A percentile compares a stretch with the other conserved stretches of the same genome.
Evolutionary conservation across 2,888 invertebrate species (phyloP).

Genomic region (Mythimna albipuncta): DNA sequence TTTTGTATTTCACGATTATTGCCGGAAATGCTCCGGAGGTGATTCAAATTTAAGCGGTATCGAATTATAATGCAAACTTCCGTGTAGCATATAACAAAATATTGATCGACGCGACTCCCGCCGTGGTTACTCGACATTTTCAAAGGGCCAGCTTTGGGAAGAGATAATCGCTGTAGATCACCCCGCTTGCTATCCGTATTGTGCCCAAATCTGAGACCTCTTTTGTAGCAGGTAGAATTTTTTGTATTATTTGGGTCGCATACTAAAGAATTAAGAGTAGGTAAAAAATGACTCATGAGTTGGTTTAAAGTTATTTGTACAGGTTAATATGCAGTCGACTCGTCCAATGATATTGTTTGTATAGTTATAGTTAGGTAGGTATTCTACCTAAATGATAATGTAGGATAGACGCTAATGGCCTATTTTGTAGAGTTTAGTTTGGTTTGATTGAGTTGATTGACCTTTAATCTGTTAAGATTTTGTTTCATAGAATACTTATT

Average conservation of each 20-base stretch:
- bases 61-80: slow-evolving; percentile 81
- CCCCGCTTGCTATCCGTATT: slow-evolving; percentile 79
- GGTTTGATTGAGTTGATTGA: background rate
- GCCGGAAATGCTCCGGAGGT: slow-evolving; percentile 56
- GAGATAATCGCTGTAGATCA: slow-evolving; percentile 84
- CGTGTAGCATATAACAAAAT: slow-evolving; percentile 83
- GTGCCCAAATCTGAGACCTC: slow-evolving; percentile 80
- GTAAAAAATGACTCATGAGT: slow-evolving; percentile 72
- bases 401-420: background rate
- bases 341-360: slow-evolving; percentile 2
- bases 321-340: slow-evolving; percentile 23
- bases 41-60: slow-evolving; percentile 83
- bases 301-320: slow-evolving; percentile 42
- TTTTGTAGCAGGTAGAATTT: slow-evolving; percentile 85
- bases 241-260: slow-evolving; percentile 85
- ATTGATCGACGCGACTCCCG: slow-evolving; percentile 86
- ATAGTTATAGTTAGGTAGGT: background rate
- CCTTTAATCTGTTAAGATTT: background rate
- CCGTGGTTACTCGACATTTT: slow-evolving; percentile 79
- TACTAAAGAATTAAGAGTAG: slow-evolving; percentile 67
- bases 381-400: background rate
- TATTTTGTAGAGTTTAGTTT: background rate
- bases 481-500: background rate
- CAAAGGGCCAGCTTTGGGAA: slow-evolving; percentile 75
- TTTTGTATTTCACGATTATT: slow-evolving; percentile 58